Conservation (phyloP, 2,888 invertebrate genomes). For the Stenchaetothrips biformis region DNA sequence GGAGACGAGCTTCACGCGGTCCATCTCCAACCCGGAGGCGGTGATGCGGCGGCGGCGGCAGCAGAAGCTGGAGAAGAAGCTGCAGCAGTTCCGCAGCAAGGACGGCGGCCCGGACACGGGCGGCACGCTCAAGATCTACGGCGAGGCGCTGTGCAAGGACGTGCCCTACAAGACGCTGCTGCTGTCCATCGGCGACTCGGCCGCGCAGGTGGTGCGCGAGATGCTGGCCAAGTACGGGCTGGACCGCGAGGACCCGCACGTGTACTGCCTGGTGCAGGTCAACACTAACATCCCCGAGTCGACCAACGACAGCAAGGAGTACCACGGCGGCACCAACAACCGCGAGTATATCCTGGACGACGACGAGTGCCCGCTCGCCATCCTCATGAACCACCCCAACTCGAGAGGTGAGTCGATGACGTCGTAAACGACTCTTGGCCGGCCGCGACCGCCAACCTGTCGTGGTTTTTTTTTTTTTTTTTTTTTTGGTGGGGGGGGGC, state of each 20-base stretch:
- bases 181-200: conserved; percentile 87
- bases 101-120: conserved; percentile 94
- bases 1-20: conserved; percentile 96
- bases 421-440: not conserved
- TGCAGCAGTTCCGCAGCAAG: conserved; percentile 91
- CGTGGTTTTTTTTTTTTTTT: conserved; percentile 30
- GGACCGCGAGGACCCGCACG: conserved; percentile 79
- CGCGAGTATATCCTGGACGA: conserved; percentile 92
- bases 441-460: not conserved
- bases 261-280: conserved; percentile 88
- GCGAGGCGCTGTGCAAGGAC: conserved; percentile 90
- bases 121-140: conserved; percentile 90
- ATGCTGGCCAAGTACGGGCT: conserved; percentile 96
- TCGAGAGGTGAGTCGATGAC: conserved; percentile 67
- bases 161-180: conserved; percentile 97
- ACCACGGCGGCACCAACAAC: conserved; percentile 53
- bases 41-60: conserved; percentile 96
- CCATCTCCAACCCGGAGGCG: conserved; percentile 98
- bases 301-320: conserved; percentile 47
- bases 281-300: conserved; percentile 42
- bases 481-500: not conserved
- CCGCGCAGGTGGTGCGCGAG: conserved; percentile 87
- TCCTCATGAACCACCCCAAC: conserved; percentile 83
- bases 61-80: conserved; percentile 91
- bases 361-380: conserved; percentile 94